Base-by-base conservation (phyloP, 2,113 vertebrate genomes). In the Antennarius striatus region DNA sequence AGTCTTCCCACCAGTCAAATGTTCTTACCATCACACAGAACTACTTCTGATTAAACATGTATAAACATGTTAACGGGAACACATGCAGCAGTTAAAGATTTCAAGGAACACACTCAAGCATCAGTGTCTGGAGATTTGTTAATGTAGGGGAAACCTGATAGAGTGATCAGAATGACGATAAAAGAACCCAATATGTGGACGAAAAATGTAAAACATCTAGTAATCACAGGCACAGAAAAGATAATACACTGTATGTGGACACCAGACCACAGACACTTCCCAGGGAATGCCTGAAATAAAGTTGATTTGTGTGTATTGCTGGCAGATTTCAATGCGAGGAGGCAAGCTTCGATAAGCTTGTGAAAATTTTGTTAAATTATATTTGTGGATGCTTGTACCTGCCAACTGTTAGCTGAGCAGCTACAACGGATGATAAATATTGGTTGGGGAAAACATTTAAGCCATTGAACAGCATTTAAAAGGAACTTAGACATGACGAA, bases 331-430 rank as follows among this genome's bases (percentile, higher is more conserved):
- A 63, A 57, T 61, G 50, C 22, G 54, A 63, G 42, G 30, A 50
- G 47, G 40, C 50, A 63, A 39, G 54, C 45, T 77, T 68, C 69
- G 42, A 75, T 64, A 51, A 65, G 29, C 49, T 40, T 52, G 61
- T 71, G 55, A 78, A 22, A 63, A 71, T 79, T 75, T 81, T 81
- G 48, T 54, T 50, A 57, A 71, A 70, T 62, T 45, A n/a, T 71
- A 54, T 83, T 81, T 85, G 80, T 12, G 61, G 28, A 76, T 80
- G 65, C 65, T 72, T 22, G 58, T 60, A 84, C 68, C 86, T 82
- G 83, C 84, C 77, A 87, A 67, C 60, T 45, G 29, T 49, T 52
- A 77, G 53, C 45, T 70, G 39, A 60, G 63, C 56, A 72, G 61
- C 59, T 61, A 73, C 56, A 66, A 57, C 53, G 62, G 40, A 70